Evolutionary conservation across 1,140 invertebrate species (phyloP).

Genomic region (Mesaphorura yosii): DNA sequence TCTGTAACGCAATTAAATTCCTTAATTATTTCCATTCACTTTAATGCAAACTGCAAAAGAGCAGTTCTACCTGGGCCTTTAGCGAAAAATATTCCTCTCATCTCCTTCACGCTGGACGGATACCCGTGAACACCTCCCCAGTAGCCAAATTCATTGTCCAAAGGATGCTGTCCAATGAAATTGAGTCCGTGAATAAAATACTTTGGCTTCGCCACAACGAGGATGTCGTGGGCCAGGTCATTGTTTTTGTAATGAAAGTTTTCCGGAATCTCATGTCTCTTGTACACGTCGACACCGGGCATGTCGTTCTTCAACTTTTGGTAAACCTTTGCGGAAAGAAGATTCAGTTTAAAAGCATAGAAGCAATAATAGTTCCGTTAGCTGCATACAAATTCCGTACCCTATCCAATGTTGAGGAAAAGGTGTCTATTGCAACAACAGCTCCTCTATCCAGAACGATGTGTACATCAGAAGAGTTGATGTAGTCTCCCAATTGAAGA

Average conservation of each 20-base stretch:
- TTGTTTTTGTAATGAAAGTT: constrained; percentile 35
- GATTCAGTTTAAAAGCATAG: background rate
- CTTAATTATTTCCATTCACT: too few species aligned
- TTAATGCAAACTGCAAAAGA: background rate
- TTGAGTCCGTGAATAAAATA: constrained; percentile 19
- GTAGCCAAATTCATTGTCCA: constrained; percentile 1
- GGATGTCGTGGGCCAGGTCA: constrained; percentile 31
- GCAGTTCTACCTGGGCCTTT: constrained; percentile 34
- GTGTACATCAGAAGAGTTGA: constrained; percentile 32
- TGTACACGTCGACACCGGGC: constrained; percentile 34
- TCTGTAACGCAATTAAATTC: constrained; percentile 17
- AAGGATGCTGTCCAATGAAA: constrained; percentile 16
- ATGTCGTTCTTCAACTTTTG: constrained; percentile 29
- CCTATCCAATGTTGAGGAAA: background rate
- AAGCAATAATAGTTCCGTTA: background rate
- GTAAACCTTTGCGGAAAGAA: constrained; percentile 32
- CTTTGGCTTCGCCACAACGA: constrained; percentile 31
- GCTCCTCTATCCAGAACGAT: constrained; percentile 34
- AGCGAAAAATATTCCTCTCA: constrained; percentile 38
- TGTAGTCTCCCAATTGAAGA: constrained; percentile 33
- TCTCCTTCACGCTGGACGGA: constrained; percentile 33
- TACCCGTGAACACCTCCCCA: constrained; percentile 36
- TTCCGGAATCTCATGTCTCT: constrained; percentile 35
- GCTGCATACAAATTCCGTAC: too few species aligned
- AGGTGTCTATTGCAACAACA: constrained; percentile 34